Base-by-base conservation (phyloP, 2,888 invertebrate genomes). In the Lithophane socia region DNA sequence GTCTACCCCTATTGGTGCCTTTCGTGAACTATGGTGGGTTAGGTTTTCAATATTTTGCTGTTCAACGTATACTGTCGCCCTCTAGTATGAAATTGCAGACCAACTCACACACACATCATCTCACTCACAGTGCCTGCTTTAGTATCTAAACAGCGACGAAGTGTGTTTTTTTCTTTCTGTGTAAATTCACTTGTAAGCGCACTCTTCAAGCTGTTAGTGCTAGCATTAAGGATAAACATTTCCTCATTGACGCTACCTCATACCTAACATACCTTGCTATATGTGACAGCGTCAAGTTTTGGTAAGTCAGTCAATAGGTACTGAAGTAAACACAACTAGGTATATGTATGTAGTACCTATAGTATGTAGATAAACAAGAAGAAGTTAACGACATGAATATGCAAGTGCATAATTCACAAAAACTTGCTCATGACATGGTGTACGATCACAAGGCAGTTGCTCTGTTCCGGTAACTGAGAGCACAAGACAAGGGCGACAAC, bases 321-420 rank as follows among this genome's bases (percentile, higher is more conserved):
- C 13, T 29, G 60, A 13, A 61, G 49, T 29, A 58, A 54, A 52
- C 16, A 67, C n/a, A 42, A 16, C 29, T 37, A 65, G 12, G 4
- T 61, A 65, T 63, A 13, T n/a, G n/a, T n/a, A 44, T 67, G 58
- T 12, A 54, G 12, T 54, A 12, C 18, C 24, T 29, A 49, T 18
- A 75, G 60, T 61, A 56, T 65, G 58, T 49, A 42, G 54, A 44
- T 76, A 54, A 60, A 70, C 12, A 54, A 82, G 54, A 70, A 84
- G 79, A 73, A 73, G 24, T 64, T 8, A n/a, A 12, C 2, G 9
- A 56, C 21, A 77, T 86, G 73, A 61, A 73, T 85, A 52, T 77
- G 69, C 65, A 63, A 64, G 70, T 70, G 54, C 69, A 67, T 86
- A 61, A 86, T 82, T 86, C 44, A 64, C 56, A 49, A 86, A 77